Evolutionary conservation across 2,888 invertebrate genomes (phyloP), one percentile per base, ranked within the genome.

Genomic region (Salpingus planirostris): DNA sequence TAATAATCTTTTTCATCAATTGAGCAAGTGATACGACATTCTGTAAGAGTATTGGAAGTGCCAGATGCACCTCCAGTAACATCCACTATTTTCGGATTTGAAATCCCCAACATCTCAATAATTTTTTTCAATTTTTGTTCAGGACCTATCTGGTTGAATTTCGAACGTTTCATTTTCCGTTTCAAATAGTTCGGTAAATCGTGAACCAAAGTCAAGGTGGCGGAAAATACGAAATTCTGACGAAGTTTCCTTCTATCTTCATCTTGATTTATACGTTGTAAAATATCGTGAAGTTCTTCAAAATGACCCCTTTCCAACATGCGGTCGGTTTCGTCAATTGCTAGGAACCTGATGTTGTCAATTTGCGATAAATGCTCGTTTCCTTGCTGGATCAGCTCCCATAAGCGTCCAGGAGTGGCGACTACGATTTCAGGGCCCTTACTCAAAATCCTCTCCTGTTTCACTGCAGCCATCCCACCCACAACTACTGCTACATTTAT

Each of bases 251-350:
- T 66, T 22, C 71, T 73, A 0, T 52, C 55, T 21, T 77, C 74
- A 48, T 83, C 79, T 8, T 67, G 65, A 61, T 96, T 93, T 3
- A 97, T 68, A 1, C 79, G 67, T 44, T 85, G 84, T 3, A 98
- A 59, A 21, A 98, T 65, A 8, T 80, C 74, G 12, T 83, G 76
- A 2, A 98, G 62, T 65, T 99, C 97, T 43, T 87, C 81, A 61
- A 97, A 98, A 60, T 98, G 97, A 0, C 92, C 92, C 45, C 80
- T 81, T 59, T 98, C 97, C 10, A 97, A 69, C 97, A 99, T 97
- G 38, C 98, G 75, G 64, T 99, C 98, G 0, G 97, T 96, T 69
- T 99, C 98, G 63, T 99, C 98, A 46, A 97, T 88, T 0, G 91
- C 95, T 40, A 98, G 67, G 62, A 25, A 83, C 81, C 72, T 79